These are phyloP conservation scores for Hafferia zeledoni DNA, from an alignment of 2,797 vertebrate species.

Conservation along the genomic window DNA sequence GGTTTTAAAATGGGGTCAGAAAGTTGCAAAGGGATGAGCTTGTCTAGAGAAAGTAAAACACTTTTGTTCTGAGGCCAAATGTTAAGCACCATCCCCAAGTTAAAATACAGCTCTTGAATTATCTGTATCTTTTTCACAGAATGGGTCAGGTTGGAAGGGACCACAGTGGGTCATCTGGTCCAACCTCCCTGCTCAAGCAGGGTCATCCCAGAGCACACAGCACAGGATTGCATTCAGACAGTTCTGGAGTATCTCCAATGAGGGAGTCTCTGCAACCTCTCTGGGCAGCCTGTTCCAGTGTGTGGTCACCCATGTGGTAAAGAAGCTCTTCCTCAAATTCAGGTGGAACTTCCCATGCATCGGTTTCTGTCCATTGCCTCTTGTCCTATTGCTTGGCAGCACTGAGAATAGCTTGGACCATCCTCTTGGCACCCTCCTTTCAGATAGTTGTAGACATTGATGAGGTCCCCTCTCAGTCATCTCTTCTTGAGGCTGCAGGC, in stretches of 20 bases:
- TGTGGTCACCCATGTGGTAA: neutral
- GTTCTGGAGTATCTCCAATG: fast-evolving
- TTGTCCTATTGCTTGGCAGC: neutral
- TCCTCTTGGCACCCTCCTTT: neutral
- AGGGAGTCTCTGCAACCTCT: neutral
- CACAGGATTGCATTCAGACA: neutral
- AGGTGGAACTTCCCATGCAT: neutral
- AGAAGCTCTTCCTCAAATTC: neutral
- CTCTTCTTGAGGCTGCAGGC: neutral
- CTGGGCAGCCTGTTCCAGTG: neutral
- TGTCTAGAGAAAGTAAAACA: neutral
- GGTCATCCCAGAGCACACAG: fast-evolving
- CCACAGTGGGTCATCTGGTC: neutral
- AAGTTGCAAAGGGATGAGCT: neutral
- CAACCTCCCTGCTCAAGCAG: neutral
- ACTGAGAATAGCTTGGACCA: neutral
- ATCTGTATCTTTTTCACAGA: neutral
- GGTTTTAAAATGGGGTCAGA: neutral
- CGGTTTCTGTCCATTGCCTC: neutral
- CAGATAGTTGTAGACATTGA: neutral
- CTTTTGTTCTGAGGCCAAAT: neutral
- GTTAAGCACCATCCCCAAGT: neutral
- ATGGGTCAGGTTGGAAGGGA: neutral
- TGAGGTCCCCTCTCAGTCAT: neutral
- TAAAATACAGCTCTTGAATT: neutral